Evolutionary conservation across 2,113 vertebrate species (phyloP).

Genomic region (Boleophthalmus pectinirostris): DNA sequence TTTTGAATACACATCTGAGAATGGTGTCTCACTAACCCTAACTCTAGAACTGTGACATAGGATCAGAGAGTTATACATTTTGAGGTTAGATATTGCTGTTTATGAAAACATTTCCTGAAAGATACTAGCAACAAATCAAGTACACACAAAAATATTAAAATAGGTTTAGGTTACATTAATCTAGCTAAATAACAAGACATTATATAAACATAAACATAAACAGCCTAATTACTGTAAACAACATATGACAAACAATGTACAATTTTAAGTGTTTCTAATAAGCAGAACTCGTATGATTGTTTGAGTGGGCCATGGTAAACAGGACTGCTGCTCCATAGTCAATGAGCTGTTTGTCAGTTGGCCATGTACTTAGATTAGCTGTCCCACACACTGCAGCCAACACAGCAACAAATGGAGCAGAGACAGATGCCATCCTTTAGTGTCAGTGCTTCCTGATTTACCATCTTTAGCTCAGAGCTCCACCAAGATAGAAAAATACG

Average conservation of each 20-base stretch:
- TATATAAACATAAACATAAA: background rate
- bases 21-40: no score
- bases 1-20: no score
- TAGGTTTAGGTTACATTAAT: background rate
- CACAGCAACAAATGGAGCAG: constrained; percentile 64
- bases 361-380: constrained; percentile 67
- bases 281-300: constrained; percentile 17
- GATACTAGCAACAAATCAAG: background rate
- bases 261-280: constrained; percentile 1
- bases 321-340: constrained; percentile 59
- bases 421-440: constrained; percentile 68
- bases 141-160: background rate
- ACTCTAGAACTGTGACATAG: background rate
- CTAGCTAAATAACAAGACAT: background rate
- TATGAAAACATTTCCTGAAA: background rate
- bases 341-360: constrained; percentile 67
- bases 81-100: background rate
- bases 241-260: background rate
- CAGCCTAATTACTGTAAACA: background rate
- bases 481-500: constrained; percentile 13
- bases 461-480: constrained; percentile 30
- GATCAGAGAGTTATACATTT: background rate
- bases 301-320: constrained; percentile 47
- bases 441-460: constrained; percentile 41
- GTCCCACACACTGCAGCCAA: constrained; percentile 56